These are phyloP conservation scores for Lophura swinhoii DNA, from an alignment of 2,797 vertebrate genomes.

Conservation along the genomic window DNA sequence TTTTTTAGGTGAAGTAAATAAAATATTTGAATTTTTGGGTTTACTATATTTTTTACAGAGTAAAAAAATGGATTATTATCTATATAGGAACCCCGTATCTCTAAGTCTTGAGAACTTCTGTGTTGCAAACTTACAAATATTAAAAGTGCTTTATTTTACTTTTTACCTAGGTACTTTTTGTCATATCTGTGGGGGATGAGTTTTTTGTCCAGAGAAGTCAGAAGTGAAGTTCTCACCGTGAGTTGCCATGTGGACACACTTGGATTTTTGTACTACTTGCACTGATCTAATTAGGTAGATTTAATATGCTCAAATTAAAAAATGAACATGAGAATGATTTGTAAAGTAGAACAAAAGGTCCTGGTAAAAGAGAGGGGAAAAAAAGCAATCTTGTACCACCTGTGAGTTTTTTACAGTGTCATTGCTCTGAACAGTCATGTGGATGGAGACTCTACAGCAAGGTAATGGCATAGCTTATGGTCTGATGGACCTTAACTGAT, in stretches of 20 bases:
- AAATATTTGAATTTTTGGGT: conserved; percentile 81
- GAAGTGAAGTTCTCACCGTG: background rate
- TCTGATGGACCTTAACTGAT: background rate
- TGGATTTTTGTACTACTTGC: background rate
- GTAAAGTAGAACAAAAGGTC: background rate
- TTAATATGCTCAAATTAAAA: background rate
- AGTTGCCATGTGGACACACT: background rate
- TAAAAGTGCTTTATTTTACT: background rate
- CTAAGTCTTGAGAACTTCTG: background rate
- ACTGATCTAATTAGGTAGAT: background rate
- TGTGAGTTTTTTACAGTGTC: background rate
- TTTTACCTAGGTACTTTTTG: background rate
- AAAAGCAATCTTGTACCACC: background rate
- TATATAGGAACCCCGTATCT: background rate
- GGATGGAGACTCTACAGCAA: background rate
- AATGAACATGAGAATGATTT: background rate
- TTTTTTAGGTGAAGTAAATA: conserved; percentile 85
- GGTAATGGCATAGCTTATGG: background rate
- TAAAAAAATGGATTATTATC: conserved; percentile 12
- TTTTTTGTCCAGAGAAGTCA: background rate
- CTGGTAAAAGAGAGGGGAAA: background rate
- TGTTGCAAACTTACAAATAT: background rate
- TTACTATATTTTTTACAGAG: conserved; percentile 48
- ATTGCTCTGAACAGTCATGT: background rate
- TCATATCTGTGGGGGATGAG: background rate